Percentiles rank a stretch among this genome's conserved stretches.
phyloP scores from a whole-genome alignment of 2,888 invertebrate genomes.

The Pycnomerus fuliginosus region DNA sequence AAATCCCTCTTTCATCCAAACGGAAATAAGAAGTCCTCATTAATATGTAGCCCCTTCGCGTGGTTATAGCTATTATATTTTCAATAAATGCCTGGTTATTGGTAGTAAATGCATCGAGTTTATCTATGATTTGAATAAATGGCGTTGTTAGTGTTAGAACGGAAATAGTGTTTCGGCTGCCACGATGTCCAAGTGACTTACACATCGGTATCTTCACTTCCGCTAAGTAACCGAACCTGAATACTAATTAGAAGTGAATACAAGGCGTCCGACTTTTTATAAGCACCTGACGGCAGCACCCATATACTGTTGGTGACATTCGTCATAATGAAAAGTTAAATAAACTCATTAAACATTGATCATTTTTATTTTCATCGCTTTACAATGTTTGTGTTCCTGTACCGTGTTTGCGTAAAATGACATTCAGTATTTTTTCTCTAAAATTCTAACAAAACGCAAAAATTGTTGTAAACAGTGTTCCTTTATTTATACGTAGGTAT shows the following conservation, averaged over 20 bases:
- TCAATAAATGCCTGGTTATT: constrained; percentile 16
- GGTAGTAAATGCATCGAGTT: constrained; percentile 19
- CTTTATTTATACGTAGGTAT: too few relatives aligned
- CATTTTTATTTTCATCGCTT: too few relatives aligned
- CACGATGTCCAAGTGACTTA: constrained; percentile 46
- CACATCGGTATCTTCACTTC: constrained; percentile 47
- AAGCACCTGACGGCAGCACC: constrained; percentile 24
- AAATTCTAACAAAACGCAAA: too few relatives aligned
- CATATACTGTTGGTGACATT: too few relatives aligned
- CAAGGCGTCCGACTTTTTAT: constrained; percentile 26
- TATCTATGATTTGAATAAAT: constrained; percentile 31
- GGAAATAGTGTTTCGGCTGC: constrained; percentile 45
- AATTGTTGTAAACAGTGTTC: too few relatives aligned
- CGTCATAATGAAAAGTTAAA: too few relatives aligned
- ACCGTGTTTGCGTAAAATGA: too few relatives aligned
- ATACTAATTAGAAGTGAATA: constrained; percentile 39
- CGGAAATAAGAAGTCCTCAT: neutral
- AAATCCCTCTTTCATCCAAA: neutral
- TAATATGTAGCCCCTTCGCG: constrained; percentile 14
- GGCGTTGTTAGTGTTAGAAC: constrained; percentile 34
- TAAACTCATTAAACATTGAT: too few relatives aligned
- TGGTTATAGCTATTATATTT: constrained; percentile 14
- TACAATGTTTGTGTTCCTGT: too few relatives aligned
- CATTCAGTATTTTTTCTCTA: too few relatives aligned
- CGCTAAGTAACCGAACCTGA: constrained; percentile 41